Evolutionary conservation across 2,113 vertebrate genomes (phyloP).

Genomic region (Hipposideros armiger): DNA sequence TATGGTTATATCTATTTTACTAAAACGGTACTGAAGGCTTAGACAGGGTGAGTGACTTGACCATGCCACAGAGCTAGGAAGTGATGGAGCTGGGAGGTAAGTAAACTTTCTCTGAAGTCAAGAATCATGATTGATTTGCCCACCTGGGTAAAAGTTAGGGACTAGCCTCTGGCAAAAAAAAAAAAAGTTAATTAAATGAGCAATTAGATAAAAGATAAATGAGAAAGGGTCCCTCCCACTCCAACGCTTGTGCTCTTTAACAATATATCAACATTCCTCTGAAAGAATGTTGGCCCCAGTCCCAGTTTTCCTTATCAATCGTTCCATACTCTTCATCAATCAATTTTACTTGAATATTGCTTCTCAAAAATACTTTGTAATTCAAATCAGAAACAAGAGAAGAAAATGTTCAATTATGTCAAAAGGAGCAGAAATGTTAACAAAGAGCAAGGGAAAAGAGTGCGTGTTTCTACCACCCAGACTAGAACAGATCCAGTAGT

Average conservation of each 20-base stretch:
- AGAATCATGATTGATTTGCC: not conserved
- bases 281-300: not conserved
- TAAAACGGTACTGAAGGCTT: not conserved
- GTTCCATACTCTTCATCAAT: not conserved
- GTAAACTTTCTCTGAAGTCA: not conserved
- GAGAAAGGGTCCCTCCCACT: not conserved
- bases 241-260: not conserved
- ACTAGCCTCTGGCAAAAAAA: not conserved
- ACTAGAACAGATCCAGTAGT: fast-evolving
- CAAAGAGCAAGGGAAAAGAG: not conserved
- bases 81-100: fast-evolving
- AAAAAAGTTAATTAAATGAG: not conserved
- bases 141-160: not conserved
- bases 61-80: not conserved
- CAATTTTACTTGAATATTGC: not conserved
- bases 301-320: not conserved
- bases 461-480: too few species aligned
- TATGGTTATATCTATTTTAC: not conserved
- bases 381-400: not conserved
- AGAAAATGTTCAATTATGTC: not conserved
- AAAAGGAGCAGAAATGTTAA: not conserved
- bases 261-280: not conserved
- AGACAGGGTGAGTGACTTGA: not conserved
- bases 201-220: not conserved
- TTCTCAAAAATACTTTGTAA: constrained; percentile 10